These are phyloP conservation scores for Heteropelma amictum DNA, from an alignment of 2,888 invertebrate genomes.

Conservation along the genomic window DNA sequence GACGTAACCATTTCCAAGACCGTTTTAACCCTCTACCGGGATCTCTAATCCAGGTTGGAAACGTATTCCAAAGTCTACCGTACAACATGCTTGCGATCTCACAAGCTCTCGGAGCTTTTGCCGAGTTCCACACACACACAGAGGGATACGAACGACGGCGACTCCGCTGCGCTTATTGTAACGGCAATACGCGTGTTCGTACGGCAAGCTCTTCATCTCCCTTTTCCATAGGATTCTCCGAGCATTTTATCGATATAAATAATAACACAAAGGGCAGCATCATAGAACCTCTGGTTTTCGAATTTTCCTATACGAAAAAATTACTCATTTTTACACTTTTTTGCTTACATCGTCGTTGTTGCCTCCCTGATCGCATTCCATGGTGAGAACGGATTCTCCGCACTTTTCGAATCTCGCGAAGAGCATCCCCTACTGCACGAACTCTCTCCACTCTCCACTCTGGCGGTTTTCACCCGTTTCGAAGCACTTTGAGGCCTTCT, in stretches of 20 bases:
- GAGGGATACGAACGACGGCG: neutral
- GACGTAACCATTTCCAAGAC: slow-evolving; percentile 46
- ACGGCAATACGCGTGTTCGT: slow-evolving; percentile 53
- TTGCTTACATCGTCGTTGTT: slow-evolving; percentile 70
- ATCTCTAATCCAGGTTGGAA: slow-evolving; percentile 53
- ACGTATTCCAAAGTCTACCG: slow-evolving; percentile 49
- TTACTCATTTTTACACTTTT: neutral
- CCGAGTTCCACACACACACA: neutral
- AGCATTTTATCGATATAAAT: neutral
- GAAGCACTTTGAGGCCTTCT: neutral
- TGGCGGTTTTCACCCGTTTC: neutral
- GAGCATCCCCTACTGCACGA: slow-evolving; percentile 49
- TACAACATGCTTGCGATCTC: slow-evolving; percentile 36
- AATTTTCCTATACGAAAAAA: too few species aligned
- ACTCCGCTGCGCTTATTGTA: slow-evolving; percentile 47
- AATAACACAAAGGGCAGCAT: too few species aligned
- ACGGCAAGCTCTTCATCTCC: slow-evolving; percentile 29
- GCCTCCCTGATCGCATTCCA: slow-evolving; percentile 68
- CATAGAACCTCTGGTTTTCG: too few species aligned
- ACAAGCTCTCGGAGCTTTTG: slow-evolving; percentile 31
- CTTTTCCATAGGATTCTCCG: neutral
- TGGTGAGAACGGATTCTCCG: slow-evolving; percentile 63
- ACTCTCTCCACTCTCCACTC: too few species aligned
- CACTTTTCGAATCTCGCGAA: slow-evolving; percentile 59
- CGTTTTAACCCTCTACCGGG: slow-evolving; percentile 55